phyloP scores from a whole-genome alignment of 1,140 invertebrate genomes.

The Zaprionus gabonicus region DNA sequence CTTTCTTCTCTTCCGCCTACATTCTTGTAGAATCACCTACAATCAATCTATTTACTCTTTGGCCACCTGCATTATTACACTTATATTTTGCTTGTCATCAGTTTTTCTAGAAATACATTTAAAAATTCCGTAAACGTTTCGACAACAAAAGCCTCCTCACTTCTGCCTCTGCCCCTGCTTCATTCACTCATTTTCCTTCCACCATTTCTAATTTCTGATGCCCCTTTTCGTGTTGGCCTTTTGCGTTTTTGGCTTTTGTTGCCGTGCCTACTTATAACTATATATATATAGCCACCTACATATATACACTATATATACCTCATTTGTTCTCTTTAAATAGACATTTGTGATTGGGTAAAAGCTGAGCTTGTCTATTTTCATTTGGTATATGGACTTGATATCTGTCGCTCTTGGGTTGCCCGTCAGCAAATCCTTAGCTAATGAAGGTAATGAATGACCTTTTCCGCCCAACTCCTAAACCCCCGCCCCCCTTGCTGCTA shows the following conservation, averaged over 20 bases:
- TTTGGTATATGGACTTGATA: constrained; percentile 45
- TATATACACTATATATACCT: constrained; percentile 5
- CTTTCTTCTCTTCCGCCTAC: no score
- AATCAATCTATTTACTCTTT: constrained; percentile 58
- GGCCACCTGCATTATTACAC: neutral
- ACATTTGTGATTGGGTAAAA: neutral
- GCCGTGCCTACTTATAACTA: constrained; percentile 56
- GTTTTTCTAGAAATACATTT: constrained; percentile 24
- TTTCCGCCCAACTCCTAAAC: no score
- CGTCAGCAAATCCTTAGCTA: constrained; percentile 34
- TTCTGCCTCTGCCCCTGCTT: neutral
- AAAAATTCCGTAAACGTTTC: constrained; percentile 70
- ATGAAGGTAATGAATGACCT: constrained; percentile 44
- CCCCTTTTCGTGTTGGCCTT: constrained; percentile 20
- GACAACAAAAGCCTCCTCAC: constrained; percentile 20
- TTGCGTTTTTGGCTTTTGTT: constrained; percentile 53
- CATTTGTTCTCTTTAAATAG: neutral
- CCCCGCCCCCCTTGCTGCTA: neutral
- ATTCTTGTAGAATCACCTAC: constrained; percentile 4
- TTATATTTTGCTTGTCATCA: constrained; percentile 13
- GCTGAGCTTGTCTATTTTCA: constrained; percentile 64
- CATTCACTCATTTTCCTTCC: neutral
- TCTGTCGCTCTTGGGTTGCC: neutral
- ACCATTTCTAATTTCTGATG: neutral
- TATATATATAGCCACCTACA: neutral